Evolutionary conservation across 2,113 vertebrate genomes (phyloP).

Genomic region (Sprattus sprattus): DNA sequence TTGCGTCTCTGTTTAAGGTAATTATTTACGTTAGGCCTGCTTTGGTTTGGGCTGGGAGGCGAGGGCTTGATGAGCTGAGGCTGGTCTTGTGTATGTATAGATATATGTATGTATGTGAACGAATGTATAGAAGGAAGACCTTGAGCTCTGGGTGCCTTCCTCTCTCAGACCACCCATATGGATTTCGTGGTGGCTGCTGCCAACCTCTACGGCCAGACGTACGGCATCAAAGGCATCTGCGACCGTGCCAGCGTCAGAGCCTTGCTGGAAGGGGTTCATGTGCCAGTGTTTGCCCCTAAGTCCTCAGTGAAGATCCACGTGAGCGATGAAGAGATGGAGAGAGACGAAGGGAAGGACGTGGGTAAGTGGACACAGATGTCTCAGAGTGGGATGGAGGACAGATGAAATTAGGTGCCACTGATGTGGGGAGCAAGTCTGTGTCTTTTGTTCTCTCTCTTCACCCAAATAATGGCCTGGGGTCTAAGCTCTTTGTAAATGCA

Average conservation of each 20-base stretch:
- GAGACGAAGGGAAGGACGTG: slow-evolving; percentile 43
- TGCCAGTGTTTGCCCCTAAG: slow-evolving; percentile 59
- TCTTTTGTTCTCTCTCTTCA: neutral
- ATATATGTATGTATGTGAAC: neutral
- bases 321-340: slow-evolving; percentile 62
- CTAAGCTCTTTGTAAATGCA: neutral
- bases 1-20: slow-evolving; percentile 7
- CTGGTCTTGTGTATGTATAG: neutral
- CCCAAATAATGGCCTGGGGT: neutral
- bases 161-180: slow-evolving; percentile 73
- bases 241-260: slow-evolving; percentile 42
- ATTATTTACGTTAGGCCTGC: slow-evolving; percentile 24
- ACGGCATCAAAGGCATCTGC: slow-evolving; percentile 63
- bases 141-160: neutral
- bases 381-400: neutral
- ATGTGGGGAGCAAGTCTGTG: neutral
- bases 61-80: neutral
- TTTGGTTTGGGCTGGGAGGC: slow-evolving; percentile 17
- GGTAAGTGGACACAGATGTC: slow-evolving; percentile 51
- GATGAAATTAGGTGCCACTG: neutral
- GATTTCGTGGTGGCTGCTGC: slow-evolving; percentile 80
- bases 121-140: slow-evolving; percentile 8
- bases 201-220: slow-evolving; percentile 75
- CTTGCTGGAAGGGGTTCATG: slow-evolving; percentile 52
- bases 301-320: slow-evolving; percentile 61